Base-by-base conservation (phyloP, 2,888 invertebrate genomes). In the Eretmocerus hayati region DNA sequence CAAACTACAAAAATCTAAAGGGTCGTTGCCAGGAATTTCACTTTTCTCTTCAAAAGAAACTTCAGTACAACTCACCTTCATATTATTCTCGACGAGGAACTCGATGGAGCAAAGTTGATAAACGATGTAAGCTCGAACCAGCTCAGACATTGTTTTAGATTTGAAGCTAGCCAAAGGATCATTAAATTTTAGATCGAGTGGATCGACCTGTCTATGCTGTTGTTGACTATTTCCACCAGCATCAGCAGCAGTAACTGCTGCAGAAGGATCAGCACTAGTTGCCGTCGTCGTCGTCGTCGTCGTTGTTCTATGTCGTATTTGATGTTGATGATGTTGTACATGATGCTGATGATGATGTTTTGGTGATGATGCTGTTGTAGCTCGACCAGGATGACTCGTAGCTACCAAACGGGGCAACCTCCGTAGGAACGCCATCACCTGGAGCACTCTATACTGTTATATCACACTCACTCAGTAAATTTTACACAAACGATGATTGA, bases 121-220 rank as follows among this genome's bases (percentile, higher is more conserved):
- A 59, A 96, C 95, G 66, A 93, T 63, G 71, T 91, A 87, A 33
- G 92, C 94, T 58, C 96, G 80, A 43, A 93, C 67, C 59, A 97
- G 80, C 75, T 97, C 95, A 75, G 81, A 83, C 59, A 89, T 94
- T 62, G 90, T 91, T 78, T 96, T 96, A 75, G 93, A 93, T 73
- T 91, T 90, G 77, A 92, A 97, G 21, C 95, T 89, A 59, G 92
- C 91, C 62, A 84, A 77, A 21, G 90, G 85, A 78, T 92, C 88
- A 73, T 84, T 84, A 75, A 97, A 97, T 59, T 79, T 79, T 56
- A 88, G 80, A 74, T 93, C 92, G 60, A 92, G 77, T 3, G 85
- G 84, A 73, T 90, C 90, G 58, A 67, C 60, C 54, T 69, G 71
- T 57, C 66, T 56, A 48, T 62, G 48, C 54, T 59, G 62, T 58